Percentiles rank a stretch among this genome's conserved stretches.
Evolutionary conservation across 2,797 vertebrate genomes (phyloP).

Genomic region (Scolopax rusticola): DNA sequence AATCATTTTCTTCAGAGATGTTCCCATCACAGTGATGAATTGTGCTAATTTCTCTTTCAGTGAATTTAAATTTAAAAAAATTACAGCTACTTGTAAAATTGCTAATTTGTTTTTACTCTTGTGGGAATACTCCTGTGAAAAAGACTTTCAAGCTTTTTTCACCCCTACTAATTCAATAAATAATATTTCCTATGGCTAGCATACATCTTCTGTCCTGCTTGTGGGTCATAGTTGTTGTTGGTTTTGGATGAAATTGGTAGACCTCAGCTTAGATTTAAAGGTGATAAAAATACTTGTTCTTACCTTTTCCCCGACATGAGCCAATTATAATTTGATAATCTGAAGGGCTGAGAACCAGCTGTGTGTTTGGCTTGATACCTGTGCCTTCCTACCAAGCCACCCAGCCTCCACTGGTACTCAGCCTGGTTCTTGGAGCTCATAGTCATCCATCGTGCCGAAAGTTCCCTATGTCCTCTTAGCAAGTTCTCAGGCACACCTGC

Average conservation of each 20-base stretch:
- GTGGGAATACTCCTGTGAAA: not conserved
- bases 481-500: not conserved
- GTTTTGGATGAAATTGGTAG: not conserved
- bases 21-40: not conserved
- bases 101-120: not conserved
- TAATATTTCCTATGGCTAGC: not conserved
- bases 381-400: not conserved
- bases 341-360: not conserved
- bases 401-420: fast-evolving
- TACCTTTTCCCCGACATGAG: not conserved
- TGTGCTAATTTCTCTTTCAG: not conserved
- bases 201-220: not conserved
- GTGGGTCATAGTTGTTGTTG: not conserved
- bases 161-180: not conserved
- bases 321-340: not conserved
- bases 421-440: not conserved
- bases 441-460: not conserved
- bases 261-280: not conserved
- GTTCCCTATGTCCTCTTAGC: not conserved
- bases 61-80: not conserved
- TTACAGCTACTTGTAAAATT: not conserved
- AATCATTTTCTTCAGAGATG: not conserved
- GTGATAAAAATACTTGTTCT: not conserved
- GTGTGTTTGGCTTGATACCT: not conserved
- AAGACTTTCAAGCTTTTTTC: not conserved